phyloP scores from a whole-genome alignment of 1,140 invertebrate species.

The Sitobion miscanthi region DNA sequence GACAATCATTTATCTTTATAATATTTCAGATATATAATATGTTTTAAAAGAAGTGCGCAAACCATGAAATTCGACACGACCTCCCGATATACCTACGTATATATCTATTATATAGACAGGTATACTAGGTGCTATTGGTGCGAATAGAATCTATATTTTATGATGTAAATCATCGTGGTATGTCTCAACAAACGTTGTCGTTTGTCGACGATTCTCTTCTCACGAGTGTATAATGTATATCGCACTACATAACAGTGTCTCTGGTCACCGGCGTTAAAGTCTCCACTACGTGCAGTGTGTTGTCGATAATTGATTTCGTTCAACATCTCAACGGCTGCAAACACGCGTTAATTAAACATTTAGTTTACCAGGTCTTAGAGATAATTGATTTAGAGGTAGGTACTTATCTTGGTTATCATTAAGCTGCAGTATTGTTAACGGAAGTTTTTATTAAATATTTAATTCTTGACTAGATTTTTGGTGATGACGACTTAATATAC shows the following conservation, averaged over 20 bases:
- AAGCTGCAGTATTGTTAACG: not conserved
- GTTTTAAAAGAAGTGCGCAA: not conserved
- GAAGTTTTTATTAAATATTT: not conserved
- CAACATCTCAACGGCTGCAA: not conserved
- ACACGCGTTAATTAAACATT: not conserved
- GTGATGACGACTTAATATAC: too few species aligned
- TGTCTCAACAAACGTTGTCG: not conserved
- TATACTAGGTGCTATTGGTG: not conserved
- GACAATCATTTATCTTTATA: not conserved
- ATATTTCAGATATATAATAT: not conserved
- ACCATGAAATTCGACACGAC: not conserved
- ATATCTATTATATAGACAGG: not conserved
- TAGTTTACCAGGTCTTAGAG: not conserved
- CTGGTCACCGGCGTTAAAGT: slow-evolving; percentile 22
- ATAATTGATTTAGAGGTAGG: not conserved
- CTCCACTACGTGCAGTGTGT: not conserved
- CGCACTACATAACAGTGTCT: not conserved
- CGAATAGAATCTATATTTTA: not conserved
- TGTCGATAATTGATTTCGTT: not conserved
- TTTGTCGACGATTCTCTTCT: not conserved
- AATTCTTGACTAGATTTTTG: too few species aligned
- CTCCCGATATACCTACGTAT: not conserved
- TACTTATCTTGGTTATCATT: not conserved
- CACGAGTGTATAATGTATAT: not conserved
- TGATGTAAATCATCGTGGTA: not conserved